Evolutionary conservation across 2,888 invertebrate genomes (phyloP).

Genomic region (Aplocera efformata): DNA sequence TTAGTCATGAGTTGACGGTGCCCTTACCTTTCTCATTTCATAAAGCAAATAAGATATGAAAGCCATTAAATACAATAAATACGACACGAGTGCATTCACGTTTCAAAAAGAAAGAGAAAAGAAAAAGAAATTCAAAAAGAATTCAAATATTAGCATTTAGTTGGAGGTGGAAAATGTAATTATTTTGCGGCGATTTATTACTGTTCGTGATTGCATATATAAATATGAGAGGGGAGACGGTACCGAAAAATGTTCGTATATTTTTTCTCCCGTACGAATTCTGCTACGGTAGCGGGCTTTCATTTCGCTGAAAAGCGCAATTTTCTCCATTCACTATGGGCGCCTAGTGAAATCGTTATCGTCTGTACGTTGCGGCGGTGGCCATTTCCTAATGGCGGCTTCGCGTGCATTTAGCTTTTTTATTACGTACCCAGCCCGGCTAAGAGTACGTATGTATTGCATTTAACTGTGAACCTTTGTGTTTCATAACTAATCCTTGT

Average conservation of each 20-base stretch:
- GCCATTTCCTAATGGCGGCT: slow-evolving; percentile 74
- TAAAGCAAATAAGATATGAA: slow-evolving; percentile 21
- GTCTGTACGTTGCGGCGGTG: slow-evolving; percentile 54
- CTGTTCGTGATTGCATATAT: slow-evolving; percentile 49
- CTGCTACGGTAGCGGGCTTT: slow-evolving; percentile 61
- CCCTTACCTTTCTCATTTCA: slow-evolving; percentile 10
- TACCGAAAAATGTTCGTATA: slow-evolving; percentile 40
- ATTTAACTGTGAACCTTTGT: slow-evolving; percentile 35
- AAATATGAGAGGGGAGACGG: slow-evolving; percentile 47
- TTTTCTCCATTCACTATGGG: slow-evolving; percentile 72
- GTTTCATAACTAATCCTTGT: slow-evolving; percentile 19
- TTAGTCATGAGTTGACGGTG: too few species aligned
- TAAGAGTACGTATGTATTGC: slow-evolving; percentile 37
- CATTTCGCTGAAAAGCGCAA: slow-evolving; percentile 75
- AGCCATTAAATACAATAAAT: slow-evolving; percentile 19
- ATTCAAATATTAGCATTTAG: slow-evolving; percentile 25
- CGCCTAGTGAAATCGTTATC: slow-evolving; percentile 73
- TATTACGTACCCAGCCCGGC: slow-evolving; percentile 47
- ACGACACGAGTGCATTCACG: slow-evolving; percentile 10
- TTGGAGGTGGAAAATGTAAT: slow-evolving; percentile 24
- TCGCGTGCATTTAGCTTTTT: slow-evolving; percentile 72
- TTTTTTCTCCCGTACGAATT: slow-evolving; percentile 62
- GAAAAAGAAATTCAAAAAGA: slow-evolving; percentile 12
- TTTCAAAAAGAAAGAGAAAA: slow-evolving; percentile 13
- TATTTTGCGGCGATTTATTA: slow-evolving; percentile 44